phyloP scores from a whole-genome alignment of 2,797 vertebrate genomes.

The Tauraco hartlaubi region DNA sequence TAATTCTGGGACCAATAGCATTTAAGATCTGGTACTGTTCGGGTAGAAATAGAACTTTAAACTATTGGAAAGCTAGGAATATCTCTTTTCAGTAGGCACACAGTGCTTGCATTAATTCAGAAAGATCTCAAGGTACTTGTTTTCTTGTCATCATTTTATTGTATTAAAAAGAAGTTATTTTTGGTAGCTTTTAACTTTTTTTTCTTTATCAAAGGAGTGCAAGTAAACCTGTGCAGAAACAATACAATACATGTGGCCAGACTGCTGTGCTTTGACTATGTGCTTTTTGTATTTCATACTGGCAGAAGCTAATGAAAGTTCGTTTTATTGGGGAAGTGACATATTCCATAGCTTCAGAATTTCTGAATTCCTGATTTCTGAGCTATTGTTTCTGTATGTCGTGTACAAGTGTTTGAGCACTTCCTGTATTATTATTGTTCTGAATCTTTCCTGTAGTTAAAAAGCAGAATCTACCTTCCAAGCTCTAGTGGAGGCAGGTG shows the following conservation, averaged over 20 bases:
- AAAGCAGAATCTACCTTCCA: background rate
- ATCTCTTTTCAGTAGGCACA: background rate
- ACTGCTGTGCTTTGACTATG: background rate
- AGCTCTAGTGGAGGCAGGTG: background rate
- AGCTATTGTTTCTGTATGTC: background rate
- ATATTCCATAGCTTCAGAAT: background rate
- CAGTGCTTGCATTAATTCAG: background rate
- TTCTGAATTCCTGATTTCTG: background rate
- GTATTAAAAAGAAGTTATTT: background rate
- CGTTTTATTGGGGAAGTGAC: background rate
- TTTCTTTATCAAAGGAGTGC: background rate
- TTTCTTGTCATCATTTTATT: background rate
- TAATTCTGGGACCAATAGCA: background rate
- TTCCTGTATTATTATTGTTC: background rate
- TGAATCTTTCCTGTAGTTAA: background rate
- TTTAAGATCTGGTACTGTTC: background rate
- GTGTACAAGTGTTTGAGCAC: background rate
- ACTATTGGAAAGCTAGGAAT: background rate
- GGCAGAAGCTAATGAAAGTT: background rate
- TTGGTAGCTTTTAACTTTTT: background rate
- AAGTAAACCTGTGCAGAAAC: background rate
- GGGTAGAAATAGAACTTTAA: background rate
- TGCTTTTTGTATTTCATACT: background rate
- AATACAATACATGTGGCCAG: rapidly evolving
- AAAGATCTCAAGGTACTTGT: background rate